Evolutionary conservation across 2,797 vertebrate genomes (phyloP).

Genomic region (Coluber constrictor): DNA sequence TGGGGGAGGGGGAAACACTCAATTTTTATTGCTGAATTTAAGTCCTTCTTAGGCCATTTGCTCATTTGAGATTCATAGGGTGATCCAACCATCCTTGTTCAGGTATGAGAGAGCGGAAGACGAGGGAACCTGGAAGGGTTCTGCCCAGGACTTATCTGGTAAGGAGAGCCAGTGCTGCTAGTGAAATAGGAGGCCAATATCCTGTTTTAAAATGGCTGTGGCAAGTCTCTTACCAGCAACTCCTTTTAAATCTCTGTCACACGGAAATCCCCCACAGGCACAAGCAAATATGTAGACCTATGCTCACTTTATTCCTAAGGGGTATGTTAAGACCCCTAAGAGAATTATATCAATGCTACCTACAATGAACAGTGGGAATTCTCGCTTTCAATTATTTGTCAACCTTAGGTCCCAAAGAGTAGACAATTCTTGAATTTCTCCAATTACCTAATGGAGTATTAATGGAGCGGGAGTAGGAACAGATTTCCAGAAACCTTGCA

Average conservation of each 20-base stretch:
- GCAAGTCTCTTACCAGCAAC: not conserved
- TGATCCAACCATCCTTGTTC: not conserved
- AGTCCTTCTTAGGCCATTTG: not conserved
- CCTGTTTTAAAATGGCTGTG: slow-evolving; percentile 14
- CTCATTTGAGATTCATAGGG: not conserved
- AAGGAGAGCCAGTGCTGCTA: not conserved
- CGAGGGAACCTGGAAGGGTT: not conserved
- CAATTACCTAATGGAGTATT: not conserved
- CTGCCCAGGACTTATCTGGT: not conserved
- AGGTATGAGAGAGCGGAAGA: not conserved
- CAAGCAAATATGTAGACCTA: not conserved
- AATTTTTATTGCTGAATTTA: not conserved
- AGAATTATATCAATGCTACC: not conserved
- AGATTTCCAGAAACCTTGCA: not conserved
- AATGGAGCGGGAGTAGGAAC: not conserved
- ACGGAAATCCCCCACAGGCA: not conserved
- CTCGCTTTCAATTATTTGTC: not conserved
- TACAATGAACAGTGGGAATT: not conserved
- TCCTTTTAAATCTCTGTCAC: not conserved
- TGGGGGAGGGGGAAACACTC: accelerated
- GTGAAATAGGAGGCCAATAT: slow-evolving; percentile 4
- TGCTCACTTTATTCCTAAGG: not conserved
- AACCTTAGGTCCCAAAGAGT: not conserved
- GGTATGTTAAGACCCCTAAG: not conserved
- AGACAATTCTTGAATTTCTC: not conserved